Evolutionary conservation across 64 coral and sea anemone genomes (phyloP), one percentile per base, ranked within the genome.

Genomic region (Trachythela sp.): DNA sequence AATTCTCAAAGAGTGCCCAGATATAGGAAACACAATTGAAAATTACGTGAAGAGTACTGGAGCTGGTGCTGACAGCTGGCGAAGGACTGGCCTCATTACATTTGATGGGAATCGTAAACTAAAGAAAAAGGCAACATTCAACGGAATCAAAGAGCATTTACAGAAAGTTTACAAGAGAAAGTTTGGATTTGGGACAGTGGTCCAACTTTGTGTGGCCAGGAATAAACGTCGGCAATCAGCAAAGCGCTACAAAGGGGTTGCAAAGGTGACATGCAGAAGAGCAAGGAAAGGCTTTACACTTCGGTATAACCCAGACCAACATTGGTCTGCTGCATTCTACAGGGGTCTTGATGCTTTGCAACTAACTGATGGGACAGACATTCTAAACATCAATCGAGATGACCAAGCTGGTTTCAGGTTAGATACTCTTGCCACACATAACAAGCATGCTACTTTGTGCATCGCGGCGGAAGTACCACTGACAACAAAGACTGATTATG

Each of bases 401-500:
- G 87, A 92, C 70, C 87, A 94, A 24, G 90, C 93, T 71, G 90
- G 93, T 29, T 94, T 94, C 83, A 60, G 92, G 1, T 22, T 94
- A 1, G 88, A 94, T 59, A 90, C 92, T 0, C 2, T 90, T 6
- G n/a, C 88, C 9, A 94, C 92, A 10, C 92, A 94, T 35, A 90
- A 40, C 34, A 77, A 60, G n/a, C 84, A 87, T 68, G 70, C 88
- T 13, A 90, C 85, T 38, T 39, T 90, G 29, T 94, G 88, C 52
- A 36, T 94, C 8, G 15, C 30, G n/a, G 86, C 32, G 0, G 24
- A 84, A 2, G 84, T 22, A 4, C 92, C 70, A 22, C 48, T 87
- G 2, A 94, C 92, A 56, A 93, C 85, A 4, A 90, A 84, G 36
- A 68, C 60, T 40, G 92, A 94, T 41, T 94, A 85, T 52, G 89